Base-by-base conservation (phyloP, 2,888 invertebrate genomes). In the Hipparchia sbordonii region DNA sequence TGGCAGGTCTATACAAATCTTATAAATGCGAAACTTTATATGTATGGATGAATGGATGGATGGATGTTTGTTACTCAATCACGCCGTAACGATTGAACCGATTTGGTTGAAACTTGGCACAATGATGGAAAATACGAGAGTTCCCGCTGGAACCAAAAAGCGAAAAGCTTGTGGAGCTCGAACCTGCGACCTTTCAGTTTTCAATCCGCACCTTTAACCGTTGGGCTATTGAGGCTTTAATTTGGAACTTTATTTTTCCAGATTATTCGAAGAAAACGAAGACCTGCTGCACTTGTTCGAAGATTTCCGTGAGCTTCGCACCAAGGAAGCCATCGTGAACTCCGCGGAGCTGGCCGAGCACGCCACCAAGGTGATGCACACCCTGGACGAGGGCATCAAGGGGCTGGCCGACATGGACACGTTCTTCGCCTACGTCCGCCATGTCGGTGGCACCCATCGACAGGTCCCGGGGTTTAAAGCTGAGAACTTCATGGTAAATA, bases 301-400 rank as follows among this genome's bases (percentile, higher is more conserved):
- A 76, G 97, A 96, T 88, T 97, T 98, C 87, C 95, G 95, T 72
- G 95, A 96, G 79, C 90, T 97, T 73, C 95, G 95, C 81, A 96
- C 96, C 3, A 95, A 95, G 77, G 97, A 97, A 79, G 96, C 97
- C 77, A 96, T 97, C 84, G 95, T 96, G 68, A 95, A 95, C 79
- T 97, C 97, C 75, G 95, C 96, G 85, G 97, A 97, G 85, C 89
- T 98, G 76, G 97, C 96, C n/a, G 97, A 97, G 80, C 98, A 98
- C 82, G 98, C 98, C 12, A 96, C 95, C 75, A 96, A 96, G 82
- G 98, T 98, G 59, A 98, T 98, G 98, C 95, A 95, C 78, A 97
- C 98, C 1, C 89, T 98, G 77, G 98, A 98, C 85, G 97, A 98
- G 81, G 97, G 97, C 68, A 98, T 98, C 90, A 96, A 97, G 85